Evolutionary conservation across 2,113 vertebrate genomes (phyloP).

Genomic region (Xiphophorus maculatus): DNA sequence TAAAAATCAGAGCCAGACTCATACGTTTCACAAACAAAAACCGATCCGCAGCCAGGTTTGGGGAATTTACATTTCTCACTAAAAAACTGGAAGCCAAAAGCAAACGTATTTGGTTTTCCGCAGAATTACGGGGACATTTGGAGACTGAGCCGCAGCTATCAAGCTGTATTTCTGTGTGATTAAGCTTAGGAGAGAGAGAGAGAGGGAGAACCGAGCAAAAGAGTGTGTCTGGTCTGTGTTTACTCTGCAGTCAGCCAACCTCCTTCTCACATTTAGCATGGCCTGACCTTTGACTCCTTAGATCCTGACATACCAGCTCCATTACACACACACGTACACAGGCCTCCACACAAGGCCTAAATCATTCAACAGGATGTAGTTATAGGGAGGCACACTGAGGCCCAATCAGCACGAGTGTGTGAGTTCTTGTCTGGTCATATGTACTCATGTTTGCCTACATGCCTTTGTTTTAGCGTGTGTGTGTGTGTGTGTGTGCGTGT

Average conservation of each 20-base stretch:
- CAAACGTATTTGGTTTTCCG: conserved; percentile 20
- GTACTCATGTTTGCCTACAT: conserved; percentile 63
- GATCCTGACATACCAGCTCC: conserved; percentile 77
- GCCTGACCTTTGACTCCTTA: conserved; percentile 73
- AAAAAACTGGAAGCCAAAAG: conserved; percentile 31
- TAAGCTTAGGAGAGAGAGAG: conserved; percentile 5
- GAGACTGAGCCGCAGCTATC: conserved; percentile 1
- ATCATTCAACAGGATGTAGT: conserved; percentile 81
- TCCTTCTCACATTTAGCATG: conserved; percentile 79
- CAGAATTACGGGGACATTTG: conserved; percentile 32
- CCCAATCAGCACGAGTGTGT: conserved; percentile 67
- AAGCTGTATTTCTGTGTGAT: conserved; percentile 10
- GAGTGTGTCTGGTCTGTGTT: conserved; percentile 75
- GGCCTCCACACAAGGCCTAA: conserved; percentile 62
- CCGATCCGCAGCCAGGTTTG: conserved; percentile 36
- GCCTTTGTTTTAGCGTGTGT: conserved; percentile 47
- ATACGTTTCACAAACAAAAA: conserved; percentile 49
- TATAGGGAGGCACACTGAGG: conserved; percentile 66
- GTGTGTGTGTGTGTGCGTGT: conserved; percentile 40
- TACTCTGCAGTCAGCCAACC: conserved; percentile 76
- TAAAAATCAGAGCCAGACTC: conserved; percentile 31
- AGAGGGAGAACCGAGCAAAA: conserved; percentile 8
- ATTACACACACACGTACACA: conserved; percentile 50
- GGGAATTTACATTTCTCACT: conserved; percentile 37
- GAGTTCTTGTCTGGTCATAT: conserved; percentile 65